Conservation (phyloP, 2,113 vertebrate genomes). For the Serinus canaria region DNA sequence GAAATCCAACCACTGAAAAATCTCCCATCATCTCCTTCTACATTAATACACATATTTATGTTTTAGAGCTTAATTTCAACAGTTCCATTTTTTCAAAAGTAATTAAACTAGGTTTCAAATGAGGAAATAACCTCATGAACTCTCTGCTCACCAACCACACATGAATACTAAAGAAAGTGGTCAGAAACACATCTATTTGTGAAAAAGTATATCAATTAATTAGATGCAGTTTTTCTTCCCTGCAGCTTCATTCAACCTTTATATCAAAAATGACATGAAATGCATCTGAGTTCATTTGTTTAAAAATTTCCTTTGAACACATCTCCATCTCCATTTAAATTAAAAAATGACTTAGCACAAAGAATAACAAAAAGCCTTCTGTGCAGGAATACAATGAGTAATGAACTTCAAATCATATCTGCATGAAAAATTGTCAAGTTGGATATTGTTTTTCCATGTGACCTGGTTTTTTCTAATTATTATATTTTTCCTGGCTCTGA, state of each 20-base stretch:
- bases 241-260: slow-evolving; percentile 63
- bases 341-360: slow-evolving; percentile 52
- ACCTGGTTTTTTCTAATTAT: slow-evolving; percentile 50
- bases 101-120: slow-evolving; percentile 3
- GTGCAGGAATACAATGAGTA: slow-evolving; percentile 70
- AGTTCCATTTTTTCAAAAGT: not conserved
- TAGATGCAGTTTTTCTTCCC: slow-evolving; percentile 51
- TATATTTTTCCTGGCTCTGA: slow-evolving; percentile 69
- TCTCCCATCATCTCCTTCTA: not conserved
- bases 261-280: not conserved
- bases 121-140: not conserved
- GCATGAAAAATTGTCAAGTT: slow-evolving; percentile 48
- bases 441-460: slow-evolving; percentile 67
- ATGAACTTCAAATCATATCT: slow-evolving; percentile 54
- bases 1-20: not conserved
- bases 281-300: slow-evolving; percentile 46
- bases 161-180: slow-evolving; percentile 10
- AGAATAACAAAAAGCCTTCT: slow-evolving; percentile 73
- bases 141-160: not conserved
- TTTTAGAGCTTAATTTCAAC: not conserved
- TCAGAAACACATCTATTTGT: slow-evolving; percentile 12
- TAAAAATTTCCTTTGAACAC: slow-evolving; percentile 26
- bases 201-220: slow-evolving; percentile 8
- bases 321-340: slow-evolving; percentile 60
- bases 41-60: not conserved